These are phyloP conservation scores for Sarcophaga rosellei DNA, from an alignment of 2,888 invertebrate species.

Conservation along the genomic window DNA sequence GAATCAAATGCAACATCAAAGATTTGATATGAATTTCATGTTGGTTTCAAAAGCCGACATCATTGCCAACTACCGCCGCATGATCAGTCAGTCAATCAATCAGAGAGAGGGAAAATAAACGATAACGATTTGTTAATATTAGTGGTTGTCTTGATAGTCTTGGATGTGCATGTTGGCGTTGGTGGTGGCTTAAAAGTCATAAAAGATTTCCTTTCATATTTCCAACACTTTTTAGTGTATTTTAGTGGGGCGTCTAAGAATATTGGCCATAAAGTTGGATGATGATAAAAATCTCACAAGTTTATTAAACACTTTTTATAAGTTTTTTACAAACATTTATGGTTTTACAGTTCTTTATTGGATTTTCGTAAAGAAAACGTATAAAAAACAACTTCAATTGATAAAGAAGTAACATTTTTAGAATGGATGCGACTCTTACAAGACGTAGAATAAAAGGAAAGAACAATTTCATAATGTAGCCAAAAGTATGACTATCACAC, in stretches of 20 bases:
- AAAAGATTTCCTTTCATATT: conserved; percentile 22
- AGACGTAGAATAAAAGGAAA: no score
- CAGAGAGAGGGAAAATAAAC: conserved; percentile 47
- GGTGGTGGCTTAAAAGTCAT: conserved; percentile 40
- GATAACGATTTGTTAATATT: conserved; percentile 33
- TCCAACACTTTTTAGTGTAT: conserved; percentile 31
- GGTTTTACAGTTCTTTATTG: conserved; percentile 6
- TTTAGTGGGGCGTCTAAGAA: conserved; percentile 57
- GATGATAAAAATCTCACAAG: conserved; percentile 17
- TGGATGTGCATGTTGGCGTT: background rate
- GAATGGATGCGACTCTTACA: no score
- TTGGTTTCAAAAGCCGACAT: conserved; percentile 47
- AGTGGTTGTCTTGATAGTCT: no score
- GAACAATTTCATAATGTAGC: no score
- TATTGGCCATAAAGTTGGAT: conserved; percentile 49
- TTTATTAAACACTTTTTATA: conserved; percentile 57
- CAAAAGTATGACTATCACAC: no score
- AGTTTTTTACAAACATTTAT: conserved; percentile 45
- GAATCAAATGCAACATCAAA: conserved; percentile 60
- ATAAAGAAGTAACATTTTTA: no score
- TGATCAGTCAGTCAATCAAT: conserved; percentile 62
- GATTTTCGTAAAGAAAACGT: background rate
- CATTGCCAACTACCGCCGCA: conserved; percentile 2
- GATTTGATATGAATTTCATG: conserved; percentile 38
- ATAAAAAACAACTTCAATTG: background rate